Conservation (phyloP, 2,113 vertebrate species). For the Paratilapia polleni region DNA sequence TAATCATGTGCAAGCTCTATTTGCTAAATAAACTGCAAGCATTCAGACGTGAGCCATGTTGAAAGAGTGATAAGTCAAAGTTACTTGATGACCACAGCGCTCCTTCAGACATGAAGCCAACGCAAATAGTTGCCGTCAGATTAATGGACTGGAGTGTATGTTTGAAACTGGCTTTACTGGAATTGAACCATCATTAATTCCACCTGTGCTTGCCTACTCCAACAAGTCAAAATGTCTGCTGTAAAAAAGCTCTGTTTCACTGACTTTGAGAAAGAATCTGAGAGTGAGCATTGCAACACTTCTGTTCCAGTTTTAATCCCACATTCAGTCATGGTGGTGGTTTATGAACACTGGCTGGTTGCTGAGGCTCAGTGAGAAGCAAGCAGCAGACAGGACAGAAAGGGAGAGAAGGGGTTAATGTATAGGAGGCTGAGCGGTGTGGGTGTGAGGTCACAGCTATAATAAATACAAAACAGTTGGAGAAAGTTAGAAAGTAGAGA, state of each 20-base stretch:
- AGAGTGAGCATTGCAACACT: neutral
- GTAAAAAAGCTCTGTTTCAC: neutral
- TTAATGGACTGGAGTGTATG: neutral
- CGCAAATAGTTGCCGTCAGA: neutral
- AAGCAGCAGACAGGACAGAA: slow-evolving; percentile 30
- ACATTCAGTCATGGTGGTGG: neutral
- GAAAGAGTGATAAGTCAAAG: no score
- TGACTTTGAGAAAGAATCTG: neutral
- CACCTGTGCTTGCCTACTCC: neutral
- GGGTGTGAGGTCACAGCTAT: slow-evolving; percentile 48
- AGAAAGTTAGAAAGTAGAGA: slow-evolving; percentile 63
- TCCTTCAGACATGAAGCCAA: neutral
- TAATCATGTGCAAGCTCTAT: neutral
- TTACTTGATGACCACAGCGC: no score
- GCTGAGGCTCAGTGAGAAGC: slow-evolving; percentile 21
- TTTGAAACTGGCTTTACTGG: neutral
- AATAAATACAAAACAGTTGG: slow-evolving; percentile 52
- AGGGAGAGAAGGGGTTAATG: slow-evolving; percentile 37
- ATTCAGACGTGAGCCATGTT: no score
- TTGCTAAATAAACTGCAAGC: neutral
- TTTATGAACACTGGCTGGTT: slow-evolving; percentile 1
- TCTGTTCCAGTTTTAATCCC: neutral
- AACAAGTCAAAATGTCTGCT: neutral
- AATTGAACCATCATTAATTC: neutral
- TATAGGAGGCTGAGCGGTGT: slow-evolving; percentile 37